These are phyloP conservation scores for Gobio occitaniae DNA, from an alignment of 2,797 vertebrate species.

Conservation along the genomic window DNA sequence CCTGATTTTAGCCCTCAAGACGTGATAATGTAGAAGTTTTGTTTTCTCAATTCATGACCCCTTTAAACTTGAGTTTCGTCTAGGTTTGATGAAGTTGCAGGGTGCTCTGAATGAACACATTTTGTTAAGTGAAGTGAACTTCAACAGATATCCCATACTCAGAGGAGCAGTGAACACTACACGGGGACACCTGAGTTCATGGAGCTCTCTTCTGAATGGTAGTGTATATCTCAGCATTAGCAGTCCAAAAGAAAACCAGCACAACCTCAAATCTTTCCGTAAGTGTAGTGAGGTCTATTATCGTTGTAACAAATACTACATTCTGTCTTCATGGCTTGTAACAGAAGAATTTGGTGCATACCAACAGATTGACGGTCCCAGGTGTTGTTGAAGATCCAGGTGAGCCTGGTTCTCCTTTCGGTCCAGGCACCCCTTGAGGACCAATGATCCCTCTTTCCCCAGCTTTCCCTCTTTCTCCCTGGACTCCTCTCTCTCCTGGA, in stretches of 20 bases:
- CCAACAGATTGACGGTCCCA: conserved; percentile 77
- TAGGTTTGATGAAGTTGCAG: too few relatives aligned
- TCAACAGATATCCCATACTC: too few relatives aligned
- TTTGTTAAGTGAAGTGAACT: too few relatives aligned
- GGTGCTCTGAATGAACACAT: too few relatives aligned
- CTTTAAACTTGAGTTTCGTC: not conserved
- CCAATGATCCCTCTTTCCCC: conserved; percentile 86
- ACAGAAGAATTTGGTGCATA: conserved; percentile 69
- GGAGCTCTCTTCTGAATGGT: too few relatives aligned
- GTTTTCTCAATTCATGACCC: too few relatives aligned
- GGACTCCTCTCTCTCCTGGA: conserved; percentile 91
- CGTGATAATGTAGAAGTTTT: too few relatives aligned
- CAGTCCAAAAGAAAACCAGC: not conserved
- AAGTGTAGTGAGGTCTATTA: not conserved
- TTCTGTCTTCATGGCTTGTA: not conserved
- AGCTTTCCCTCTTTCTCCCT: conserved; percentile 90
- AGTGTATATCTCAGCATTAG: not conserved
- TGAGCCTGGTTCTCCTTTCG: conserved; percentile 85
- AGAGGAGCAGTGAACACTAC: too few relatives aligned
- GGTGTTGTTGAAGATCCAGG: conserved; percentile 81
- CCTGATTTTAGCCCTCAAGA: too few relatives aligned
- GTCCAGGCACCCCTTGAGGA: conserved; percentile 79
- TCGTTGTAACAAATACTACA: not conserved
- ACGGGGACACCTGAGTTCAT: too few relatives aligned
- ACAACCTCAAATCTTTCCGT: too few relatives aligned